A percentile compares a stretch with the other conserved stretches of the same genome.
These are phyloP conservation scores for Meganola albula DNA, from an alignment of 2,888 invertebrate species.

Conservation along the genomic window DNA sequence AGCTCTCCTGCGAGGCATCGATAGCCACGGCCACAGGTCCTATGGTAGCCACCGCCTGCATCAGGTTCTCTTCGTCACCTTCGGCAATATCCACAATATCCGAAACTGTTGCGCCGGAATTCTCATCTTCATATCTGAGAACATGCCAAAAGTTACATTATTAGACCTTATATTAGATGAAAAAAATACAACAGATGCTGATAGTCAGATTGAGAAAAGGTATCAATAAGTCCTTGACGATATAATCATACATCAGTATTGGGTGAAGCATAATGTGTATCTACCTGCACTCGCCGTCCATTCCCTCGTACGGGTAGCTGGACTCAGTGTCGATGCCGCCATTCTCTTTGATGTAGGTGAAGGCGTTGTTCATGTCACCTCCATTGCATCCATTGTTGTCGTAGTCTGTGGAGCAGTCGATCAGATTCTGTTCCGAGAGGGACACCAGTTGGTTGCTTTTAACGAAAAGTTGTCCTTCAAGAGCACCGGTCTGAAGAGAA, in stretches of 20 bases:
- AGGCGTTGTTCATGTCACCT: conserved; percentile 89
- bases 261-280: too few relatives aligned
- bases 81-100: conserved; percentile 87
- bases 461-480: conserved; percentile 95
- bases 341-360: conserved; percentile 89
- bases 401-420: conserved; percentile 91
- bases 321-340: conserved; percentile 93
- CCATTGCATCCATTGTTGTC: conserved; percentile 95
- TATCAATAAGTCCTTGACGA: too few relatives aligned
- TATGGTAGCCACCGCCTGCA: conserved; percentile 86
- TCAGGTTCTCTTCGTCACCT: conserved; percentile 85
- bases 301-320: conserved; percentile 90
- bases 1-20: conserved; percentile 89
- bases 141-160: too few relatives aligned
- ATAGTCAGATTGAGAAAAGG: too few relatives aligned
- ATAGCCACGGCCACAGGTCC: conserved; percentile 94
- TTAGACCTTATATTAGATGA: too few relatives aligned
- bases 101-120: conserved; percentile 86
- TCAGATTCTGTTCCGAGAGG: conserved; percentile 93
- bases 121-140: conserved; percentile 79
- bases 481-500: conserved; percentile 87
- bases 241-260: too few relatives aligned
- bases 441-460: conserved; percentile 86
- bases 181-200: too few relatives aligned
- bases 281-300: conserved; percentile 83